Evolutionary conservation across 92 coral and sea anemone genomes (phyloP).

Genomic region (Blastomussa wellsi): DNA sequence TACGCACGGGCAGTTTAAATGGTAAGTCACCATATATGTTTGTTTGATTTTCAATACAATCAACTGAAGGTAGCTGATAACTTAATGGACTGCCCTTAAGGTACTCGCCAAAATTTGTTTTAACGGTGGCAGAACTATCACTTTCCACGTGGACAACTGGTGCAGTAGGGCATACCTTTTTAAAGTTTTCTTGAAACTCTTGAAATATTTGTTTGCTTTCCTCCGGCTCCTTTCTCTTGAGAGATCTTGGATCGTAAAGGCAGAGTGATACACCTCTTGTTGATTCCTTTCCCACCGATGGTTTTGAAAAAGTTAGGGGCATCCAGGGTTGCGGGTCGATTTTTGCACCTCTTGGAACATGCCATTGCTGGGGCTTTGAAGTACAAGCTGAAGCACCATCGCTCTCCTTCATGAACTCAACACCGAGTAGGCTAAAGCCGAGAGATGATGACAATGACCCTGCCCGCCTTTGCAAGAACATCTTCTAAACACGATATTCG

Average conservation of each 20-base stretch:
- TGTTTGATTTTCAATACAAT: too few species aligned
- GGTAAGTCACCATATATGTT: too few species aligned
- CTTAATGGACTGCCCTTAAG: slow-evolving; percentile 20
- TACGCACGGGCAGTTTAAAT: slow-evolving; percentile 12
- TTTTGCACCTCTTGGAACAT: slow-evolving; percentile 45
- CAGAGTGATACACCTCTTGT: slow-evolving; percentile 33
- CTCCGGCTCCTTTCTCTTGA: neutral
- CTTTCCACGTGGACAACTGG: slow-evolving; percentile 28
- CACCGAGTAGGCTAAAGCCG: slow-evolving; percentile 24
- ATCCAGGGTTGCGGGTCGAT: slow-evolving; percentile 29
- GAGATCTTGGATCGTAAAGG: slow-evolving; percentile 23
- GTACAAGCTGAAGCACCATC: slow-evolving; percentile 22
- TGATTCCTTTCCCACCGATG: slow-evolving; percentile 29
- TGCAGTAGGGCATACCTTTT: slow-evolving; percentile 25
- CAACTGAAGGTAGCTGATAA: slow-evolving; percentile 30
- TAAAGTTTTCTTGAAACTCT: slow-evolving; percentile 5
- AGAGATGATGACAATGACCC: slow-evolving; percentile 34
- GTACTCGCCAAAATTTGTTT: slow-evolving; percentile 30
- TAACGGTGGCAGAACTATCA: slow-evolving; percentile 12
- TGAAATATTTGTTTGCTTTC: neutral
- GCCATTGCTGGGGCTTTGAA: slow-evolving; percentile 39
- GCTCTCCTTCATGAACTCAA: slow-evolving; percentile 37
- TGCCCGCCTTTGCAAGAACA: slow-evolving; percentile 34
- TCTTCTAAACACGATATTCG: slow-evolving; percentile 36
- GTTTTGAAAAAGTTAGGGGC: slow-evolving; percentile 31